Conservation (phyloP, 1,140 invertebrate species). For the Calephelis nemesis region DNA sequence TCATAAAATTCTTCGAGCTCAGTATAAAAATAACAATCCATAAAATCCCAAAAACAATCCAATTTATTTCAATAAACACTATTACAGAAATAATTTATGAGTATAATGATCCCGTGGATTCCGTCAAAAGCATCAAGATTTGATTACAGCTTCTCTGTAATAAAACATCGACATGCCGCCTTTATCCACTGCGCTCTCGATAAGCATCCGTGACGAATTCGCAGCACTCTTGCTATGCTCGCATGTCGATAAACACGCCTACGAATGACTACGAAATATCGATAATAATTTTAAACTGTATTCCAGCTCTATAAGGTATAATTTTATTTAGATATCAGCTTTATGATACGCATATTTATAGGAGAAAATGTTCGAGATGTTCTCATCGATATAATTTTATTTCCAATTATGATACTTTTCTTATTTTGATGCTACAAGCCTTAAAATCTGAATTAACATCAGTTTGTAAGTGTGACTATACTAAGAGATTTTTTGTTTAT, state of each 20-base stretch:
- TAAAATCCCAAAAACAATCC: constrained; percentile 8
- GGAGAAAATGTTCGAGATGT: constrained; percentile 59
- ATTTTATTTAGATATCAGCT: not conserved
- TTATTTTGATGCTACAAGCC: constrained; percentile 39
- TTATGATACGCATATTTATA: constrained; percentile 22
- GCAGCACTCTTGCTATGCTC: constrained; percentile 56
- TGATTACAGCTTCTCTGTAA: constrained; percentile 66
- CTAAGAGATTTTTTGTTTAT: not conserved
- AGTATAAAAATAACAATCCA: not conserved
- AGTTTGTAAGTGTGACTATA: constrained; percentile 4
- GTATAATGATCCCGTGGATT: constrained; percentile 53
- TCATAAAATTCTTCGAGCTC: too few relatives aligned
- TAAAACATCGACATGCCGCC: constrained; percentile 72
- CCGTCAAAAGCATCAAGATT: constrained; percentile 53
- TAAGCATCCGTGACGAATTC: constrained; percentile 78
- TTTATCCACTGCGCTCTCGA: constrained; percentile 72
- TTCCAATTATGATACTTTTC: constrained; percentile 68
- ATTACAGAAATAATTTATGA: constrained; percentile 47
- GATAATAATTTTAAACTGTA: constrained; percentile 24
- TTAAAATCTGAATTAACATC: constrained; percentile 16
- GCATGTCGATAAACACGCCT: constrained; percentile 37
- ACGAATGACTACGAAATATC: constrained; percentile 14
- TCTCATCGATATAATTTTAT: constrained; percentile 71
- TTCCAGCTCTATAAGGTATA: not conserved
- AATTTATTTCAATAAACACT: constrained; percentile 28